Conservation (phyloP, 2,888 invertebrate genomes). For the Pachliopta kotzebuea region DNA sequence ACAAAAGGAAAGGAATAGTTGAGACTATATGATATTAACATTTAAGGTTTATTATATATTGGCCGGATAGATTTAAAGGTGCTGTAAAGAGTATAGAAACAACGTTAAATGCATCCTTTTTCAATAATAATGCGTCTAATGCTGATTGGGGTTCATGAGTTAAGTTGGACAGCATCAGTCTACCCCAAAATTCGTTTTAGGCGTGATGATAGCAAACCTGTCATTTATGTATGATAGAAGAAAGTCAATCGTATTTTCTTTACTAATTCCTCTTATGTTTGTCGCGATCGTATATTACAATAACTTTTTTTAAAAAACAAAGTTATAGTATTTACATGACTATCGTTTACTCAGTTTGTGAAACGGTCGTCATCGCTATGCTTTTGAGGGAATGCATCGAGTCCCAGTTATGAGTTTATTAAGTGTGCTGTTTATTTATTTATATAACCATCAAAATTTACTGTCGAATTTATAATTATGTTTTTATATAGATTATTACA, state of each 20-base stretch:
- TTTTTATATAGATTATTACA: too few relatives aligned
- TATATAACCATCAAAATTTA: too few relatives aligned
- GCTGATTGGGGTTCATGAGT: neutral
- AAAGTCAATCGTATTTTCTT: neutral
- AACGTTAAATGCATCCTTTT: neutral
- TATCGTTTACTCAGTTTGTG: too few relatives aligned
- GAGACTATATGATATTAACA: slow-evolving; percentile 82
- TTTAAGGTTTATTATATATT: slow-evolving; percentile 6
- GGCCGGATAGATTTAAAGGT: slow-evolving; percentile 4
- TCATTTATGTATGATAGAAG: slow-evolving; percentile 6
- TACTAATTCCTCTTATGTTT: neutral
- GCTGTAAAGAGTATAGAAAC: neutral
- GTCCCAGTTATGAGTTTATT: too few relatives aligned
- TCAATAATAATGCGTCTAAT: neutral
- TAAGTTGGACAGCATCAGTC: neutral
- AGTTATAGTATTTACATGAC: too few relatives aligned
- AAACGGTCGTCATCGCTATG: too few relatives aligned
- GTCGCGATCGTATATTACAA: too few relatives aligned
- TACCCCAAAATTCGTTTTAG: neutral
- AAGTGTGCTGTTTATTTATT: too few relatives aligned
- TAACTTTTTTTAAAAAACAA: too few relatives aligned
- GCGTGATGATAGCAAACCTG: slow-evolving; percentile 6
- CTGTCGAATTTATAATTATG: too few relatives aligned
- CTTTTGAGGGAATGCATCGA: too few relatives aligned
- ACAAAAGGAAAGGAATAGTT: slow-evolving; percentile 80